Evolutionary conservation across 2,797 vertebrate genomes (phyloP).

Genomic region (Malurus leucopterus): DNA sequence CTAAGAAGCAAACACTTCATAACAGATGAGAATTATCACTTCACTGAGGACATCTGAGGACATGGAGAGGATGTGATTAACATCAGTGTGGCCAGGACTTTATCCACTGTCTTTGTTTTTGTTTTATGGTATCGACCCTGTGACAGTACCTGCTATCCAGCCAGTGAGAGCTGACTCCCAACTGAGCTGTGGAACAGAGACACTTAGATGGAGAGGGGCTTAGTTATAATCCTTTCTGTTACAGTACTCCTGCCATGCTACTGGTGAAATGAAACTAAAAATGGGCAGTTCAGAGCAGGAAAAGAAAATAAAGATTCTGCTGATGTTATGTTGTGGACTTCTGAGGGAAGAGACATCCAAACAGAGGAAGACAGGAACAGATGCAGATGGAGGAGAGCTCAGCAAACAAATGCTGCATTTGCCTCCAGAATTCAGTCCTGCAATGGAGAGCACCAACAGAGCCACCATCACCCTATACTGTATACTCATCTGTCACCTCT

Average conservation of each 20-base stretch:
- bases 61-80: neutral
- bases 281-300: neutral
- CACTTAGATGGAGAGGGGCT: neutral
- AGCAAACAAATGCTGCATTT: neutral
- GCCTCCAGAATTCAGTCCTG: neutral
- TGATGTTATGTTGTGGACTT: neutral
- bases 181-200: neutral
- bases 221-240: neutral
- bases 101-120: neutral
- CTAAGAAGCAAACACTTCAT: neutral
- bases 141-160: neutral
- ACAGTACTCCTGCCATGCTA: neutral
- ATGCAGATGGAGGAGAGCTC: neutral
- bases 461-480: neutral
- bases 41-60: neutral
- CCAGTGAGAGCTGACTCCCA: neutral
- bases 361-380: neutral
- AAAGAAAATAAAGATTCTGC: neutral
- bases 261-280: neutral
- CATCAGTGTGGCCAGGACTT: neutral
- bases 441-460: neutral
- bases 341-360: neutral
- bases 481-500: neutral
- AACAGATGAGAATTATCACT: neutral
- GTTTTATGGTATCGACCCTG: neutral